These are phyloP conservation scores for Trichoplusia ni DNA, from an alignment of 1,140 invertebrate species.

Conservation along the genomic window DNA sequence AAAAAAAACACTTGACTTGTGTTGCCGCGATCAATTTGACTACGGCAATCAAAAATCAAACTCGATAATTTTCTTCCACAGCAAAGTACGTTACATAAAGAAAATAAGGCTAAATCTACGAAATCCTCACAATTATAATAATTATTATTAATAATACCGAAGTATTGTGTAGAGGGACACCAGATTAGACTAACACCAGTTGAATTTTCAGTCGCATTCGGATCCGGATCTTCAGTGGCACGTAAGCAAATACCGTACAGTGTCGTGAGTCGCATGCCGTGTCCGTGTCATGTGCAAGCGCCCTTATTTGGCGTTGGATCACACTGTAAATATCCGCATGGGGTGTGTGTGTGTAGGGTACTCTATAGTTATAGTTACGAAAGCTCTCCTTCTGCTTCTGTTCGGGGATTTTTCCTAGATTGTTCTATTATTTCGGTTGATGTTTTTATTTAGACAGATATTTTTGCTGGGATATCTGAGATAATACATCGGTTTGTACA, in stretches of 20 bases:
- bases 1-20: too few relatives aligned
- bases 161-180: slow-evolving; percentile 6
- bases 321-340: neutral
- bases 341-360: slow-evolving; percentile 2
- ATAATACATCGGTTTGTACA: too few relatives aligned
- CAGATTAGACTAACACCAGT: slow-evolving; percentile 64
- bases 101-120: too few relatives aligned
- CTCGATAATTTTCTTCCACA: too few relatives aligned
- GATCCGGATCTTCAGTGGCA: slow-evolving; percentile 74
- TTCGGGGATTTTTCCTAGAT: too few relatives aligned
- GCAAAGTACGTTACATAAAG: too few relatives aligned
- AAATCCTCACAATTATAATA: neutral
- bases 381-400: too few relatives aligned
- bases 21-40: too few relatives aligned
- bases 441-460: too few relatives aligned
- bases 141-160: neutral
- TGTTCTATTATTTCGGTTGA: too few relatives aligned
- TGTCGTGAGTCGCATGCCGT: slow-evolving; percentile 78
- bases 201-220: slow-evolving; percentile 77
- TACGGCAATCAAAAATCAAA: too few relatives aligned
- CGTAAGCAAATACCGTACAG: slow-evolving; percentile 71
- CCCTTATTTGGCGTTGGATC: slow-evolving; percentile 47
- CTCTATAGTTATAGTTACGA: neutral
- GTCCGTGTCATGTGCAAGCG: slow-evolving; percentile 62
- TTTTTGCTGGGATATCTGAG: too few relatives aligned